A percentile compares a stretch with the other conserved stretches of the same genome.
These are phyloP conservation scores for Cyrtodaria siliqua DNA, from an alignment of 2,888 invertebrate species.

Conservation along the genomic window DNA sequence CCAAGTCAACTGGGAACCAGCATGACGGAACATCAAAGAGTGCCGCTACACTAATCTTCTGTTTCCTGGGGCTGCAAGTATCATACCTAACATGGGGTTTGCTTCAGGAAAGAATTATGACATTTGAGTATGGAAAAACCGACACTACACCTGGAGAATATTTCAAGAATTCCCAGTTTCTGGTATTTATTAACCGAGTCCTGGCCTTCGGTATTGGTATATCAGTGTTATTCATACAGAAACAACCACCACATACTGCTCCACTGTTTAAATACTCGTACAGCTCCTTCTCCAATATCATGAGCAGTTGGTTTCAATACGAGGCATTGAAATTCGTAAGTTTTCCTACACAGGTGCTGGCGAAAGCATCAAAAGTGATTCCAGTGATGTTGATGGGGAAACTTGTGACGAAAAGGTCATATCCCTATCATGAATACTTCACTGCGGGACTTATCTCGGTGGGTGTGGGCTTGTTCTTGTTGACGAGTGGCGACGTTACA, in stretches of 20 bases:
- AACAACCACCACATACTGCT: constrained; percentile 89
- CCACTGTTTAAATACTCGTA: constrained; percentile 98
- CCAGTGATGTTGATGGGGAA: constrained; percentile 99
- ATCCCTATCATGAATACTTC: constrained; percentile 96
- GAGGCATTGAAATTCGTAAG: constrained; percentile 99
- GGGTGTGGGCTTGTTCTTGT: constrained; percentile 97
- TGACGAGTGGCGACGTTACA: constrained; percentile 88
- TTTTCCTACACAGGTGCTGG: constrained; percentile 97
- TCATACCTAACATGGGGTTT: constrained; percentile 98
- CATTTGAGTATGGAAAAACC: constrained; percentile 87
- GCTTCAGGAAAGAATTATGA: constrained; percentile 99
- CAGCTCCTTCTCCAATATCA: constrained; percentile 98
- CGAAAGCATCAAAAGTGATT: constrained; percentile 95
- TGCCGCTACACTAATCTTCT: constrained; percentile 89
- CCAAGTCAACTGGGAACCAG: constrained; percentile 2
- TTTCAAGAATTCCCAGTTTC: constrained; percentile 98
- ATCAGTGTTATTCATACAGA: constrained; percentile 68
- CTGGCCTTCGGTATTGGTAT: constrained; percentile 88
- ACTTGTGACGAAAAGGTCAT: constrained; percentile 94
- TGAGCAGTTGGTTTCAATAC: constrained; percentile 99
- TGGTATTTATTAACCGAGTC: constrained; percentile 97
- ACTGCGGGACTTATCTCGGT: constrained; percentile 95
- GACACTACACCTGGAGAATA: constrained; percentile 85
- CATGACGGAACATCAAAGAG: constrained; percentile 50
- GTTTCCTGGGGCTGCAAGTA: constrained; percentile 95